Evolutionary conservation across 2,113 vertebrate genomes (phyloP), one percentile per base, ranked within the genome.

Genomic region (Engystomops pustulosus): DNA sequence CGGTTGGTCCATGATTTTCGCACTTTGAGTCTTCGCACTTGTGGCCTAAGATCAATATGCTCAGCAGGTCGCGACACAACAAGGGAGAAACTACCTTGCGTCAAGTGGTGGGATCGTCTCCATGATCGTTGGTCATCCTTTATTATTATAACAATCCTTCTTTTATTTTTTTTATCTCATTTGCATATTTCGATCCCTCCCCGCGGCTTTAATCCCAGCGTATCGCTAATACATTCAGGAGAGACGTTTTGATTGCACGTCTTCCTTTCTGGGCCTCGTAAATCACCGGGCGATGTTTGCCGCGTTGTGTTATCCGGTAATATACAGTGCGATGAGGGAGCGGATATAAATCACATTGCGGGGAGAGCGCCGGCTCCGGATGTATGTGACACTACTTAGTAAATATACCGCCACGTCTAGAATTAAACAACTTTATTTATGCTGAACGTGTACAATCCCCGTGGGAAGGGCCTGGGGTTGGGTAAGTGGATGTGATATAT

Each of bases 251-350:
- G 62, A 67, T 34, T 67, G 62, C 62, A 6, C 27, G 27, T 34
- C 62, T 18, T 36, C 32, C 27, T 36, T 36, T 20, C 17, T 20
- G 7, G 14, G 30, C 62, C 62, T 67, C 62, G 62, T 67, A 67
- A 67, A 67, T 67, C 62, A 67, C 30, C 1, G 17, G 17, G 14
- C 62, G 32, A 10, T 67, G 62, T 67, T 67, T 67, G 62, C 62
- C 8, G 62, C 30, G 32, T 34, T 34, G 1, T 34, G 62, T 34
- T 67, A 67, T 67, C 62, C 62, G 1, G 62, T 36, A 67, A 67
- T 67, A 67, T 67, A 67, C 62, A 36, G 62, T 36, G 62, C 32
- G 6, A 36, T 67, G 62, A 67, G 62, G 62, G 62, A 67, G 62
- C 30, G 15, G 30, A 20, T 36, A 67, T 67, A 67, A 67, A 67